A percentile compares a stretch with the other conserved stretches of the same genome.
Conservation (phyloP, 2,797 vertebrate species). For the Vipera latastei region DNA sequence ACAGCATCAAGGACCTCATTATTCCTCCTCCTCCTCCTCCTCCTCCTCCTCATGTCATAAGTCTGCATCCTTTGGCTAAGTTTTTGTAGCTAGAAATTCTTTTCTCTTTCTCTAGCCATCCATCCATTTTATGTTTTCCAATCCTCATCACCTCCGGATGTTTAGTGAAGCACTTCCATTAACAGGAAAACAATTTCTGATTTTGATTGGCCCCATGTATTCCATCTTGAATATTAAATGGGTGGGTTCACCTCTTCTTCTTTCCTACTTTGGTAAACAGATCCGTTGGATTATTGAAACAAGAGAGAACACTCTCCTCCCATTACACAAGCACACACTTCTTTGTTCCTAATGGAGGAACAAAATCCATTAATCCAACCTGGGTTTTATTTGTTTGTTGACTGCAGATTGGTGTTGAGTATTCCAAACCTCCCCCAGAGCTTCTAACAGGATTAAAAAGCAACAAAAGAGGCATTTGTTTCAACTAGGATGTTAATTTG, state of each 20-base stretch:
- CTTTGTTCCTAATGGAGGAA: slow-evolving; percentile 41
- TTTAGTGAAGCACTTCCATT: not conserved
- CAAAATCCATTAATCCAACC: slow-evolving; percentile 62
- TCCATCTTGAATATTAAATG: not conserved
- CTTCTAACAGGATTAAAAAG: slow-evolving; percentile 59
- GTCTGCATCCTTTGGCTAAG: not conserved
- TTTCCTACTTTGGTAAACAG: slow-evolving; percentile 34
- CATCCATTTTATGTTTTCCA: not conserved
- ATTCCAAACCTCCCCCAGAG: slow-evolving; percentile 40
- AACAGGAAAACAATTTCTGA: not conserved
- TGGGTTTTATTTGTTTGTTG: slow-evolving; percentile 60
- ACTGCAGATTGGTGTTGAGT: slow-evolving; percentile 50
- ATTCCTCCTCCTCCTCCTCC: too few species aligned
- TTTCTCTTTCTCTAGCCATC: not conserved
- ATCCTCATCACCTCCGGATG: not conserved
- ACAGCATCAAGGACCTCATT: too few species aligned
- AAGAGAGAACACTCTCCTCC: slow-evolving; percentile 37
- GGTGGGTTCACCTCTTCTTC: not conserved
- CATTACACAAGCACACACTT: slow-evolving; percentile 19
- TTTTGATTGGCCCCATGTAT: not conserved
- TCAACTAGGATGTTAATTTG: slow-evolving; percentile 55
- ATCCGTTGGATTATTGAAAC: slow-evolving; percentile 56
- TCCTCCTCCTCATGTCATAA: not conserved
- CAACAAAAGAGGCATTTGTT: slow-evolving; percentile 61
- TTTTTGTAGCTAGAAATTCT: not conserved